Base-by-base conservation (phyloP, 2,113 vertebrate species). In the Elanoides forficatus region DNA sequence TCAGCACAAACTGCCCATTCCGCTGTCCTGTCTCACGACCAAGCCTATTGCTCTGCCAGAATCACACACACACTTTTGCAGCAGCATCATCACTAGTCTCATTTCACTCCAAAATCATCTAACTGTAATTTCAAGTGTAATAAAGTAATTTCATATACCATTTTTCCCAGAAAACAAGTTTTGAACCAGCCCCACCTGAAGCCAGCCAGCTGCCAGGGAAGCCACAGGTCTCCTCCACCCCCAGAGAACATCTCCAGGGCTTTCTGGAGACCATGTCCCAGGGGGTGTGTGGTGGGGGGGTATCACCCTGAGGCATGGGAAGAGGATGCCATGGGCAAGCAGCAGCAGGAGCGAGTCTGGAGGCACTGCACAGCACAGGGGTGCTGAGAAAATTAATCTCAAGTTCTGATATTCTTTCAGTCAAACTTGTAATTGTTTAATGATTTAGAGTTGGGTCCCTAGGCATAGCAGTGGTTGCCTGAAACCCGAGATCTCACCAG, bases 11-110 rank as follows among this genome's bases (percentile, higher is more conserved):
- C 22, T 18, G 18, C 70, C 59, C 52, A 2, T 23, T 10, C 11
- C 12, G 7, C 16, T 5, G 13, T 5, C 47, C 63, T 15, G 7
- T 30, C n/a, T 47, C 47, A 10, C 0, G 2, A 6, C 40, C 29
- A 22, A 43, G 50, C 38, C 53, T 8, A 2, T 5, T 8, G 50
- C 50, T 43, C 73, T 16, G 27, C 36, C 21, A 18, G 18, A 18
- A 16, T 11, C 47, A 18, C 60, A 14, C 60, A 14, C 14, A 4
- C 11, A 4, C 45, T 21, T 55, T 10, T 29, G 59, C 45, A 59
- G 59, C 53, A 52, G 32, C 36, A 9, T 25, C 52, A 52, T 22
- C 22, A 3, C 36, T 8, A 4, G 12, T 12, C 30, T 53, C 38
- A 4, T 20, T 20, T 59, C 45, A 7, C 52, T 48, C 59, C 29